Evolutionary conservation across 2,797 vertebrate genomes (phyloP), one percentile per base, ranked within the genome.

Genomic region (Artibeus lituratus): DNA sequence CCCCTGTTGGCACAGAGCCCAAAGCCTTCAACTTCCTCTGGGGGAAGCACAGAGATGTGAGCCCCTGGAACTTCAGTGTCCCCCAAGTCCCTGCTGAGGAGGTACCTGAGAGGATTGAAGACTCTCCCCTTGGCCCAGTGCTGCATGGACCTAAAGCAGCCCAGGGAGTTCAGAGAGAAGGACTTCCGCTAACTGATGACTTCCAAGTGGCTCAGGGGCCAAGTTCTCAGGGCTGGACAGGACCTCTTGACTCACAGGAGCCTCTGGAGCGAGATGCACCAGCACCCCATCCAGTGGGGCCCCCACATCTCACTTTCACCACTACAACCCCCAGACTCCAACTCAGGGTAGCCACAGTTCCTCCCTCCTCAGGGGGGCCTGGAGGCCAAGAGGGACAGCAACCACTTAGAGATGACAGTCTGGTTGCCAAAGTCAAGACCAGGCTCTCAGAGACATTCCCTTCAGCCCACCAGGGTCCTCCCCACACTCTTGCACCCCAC

Each of bases 181-280:
- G 49, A 26, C 80, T 85, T 49, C 87, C 87, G 5, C 57, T 80
- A 44, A 62, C 85, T 1, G 80, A 97, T 14, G 73, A 96, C 49
- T 84, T 98, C 47, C 96, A 96, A 93, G 35, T 91, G 59, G 89
- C 69, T 72, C 87, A 1, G 32, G 95, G 65, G 55, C 88, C 84
- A 35, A 37, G 44, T 39, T 96, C 93, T 90, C 94, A 95, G 21
- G 95, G 96, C 15, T 97, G 97, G 96, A 97, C 95, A 70, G 97
- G 95, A 29, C 73, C 73, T 84, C 89, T 81, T 19, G 93, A 93
- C 7, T 74, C 94, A 37, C 95, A 93, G 83, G 94, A 96, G 35
- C 55, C 76, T 83, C 26, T 10, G 42, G 87, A 95, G 37, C 87
- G 69, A 49, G 94, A 94, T 47, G 55, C 55, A 73, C 69, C 53